A percentile compares a stretch with the other conserved stretches of the same genome.
Evolutionary conservation across 1,140 invertebrate species (phyloP).

Genomic region (Zaprionus inermis): DNA sequence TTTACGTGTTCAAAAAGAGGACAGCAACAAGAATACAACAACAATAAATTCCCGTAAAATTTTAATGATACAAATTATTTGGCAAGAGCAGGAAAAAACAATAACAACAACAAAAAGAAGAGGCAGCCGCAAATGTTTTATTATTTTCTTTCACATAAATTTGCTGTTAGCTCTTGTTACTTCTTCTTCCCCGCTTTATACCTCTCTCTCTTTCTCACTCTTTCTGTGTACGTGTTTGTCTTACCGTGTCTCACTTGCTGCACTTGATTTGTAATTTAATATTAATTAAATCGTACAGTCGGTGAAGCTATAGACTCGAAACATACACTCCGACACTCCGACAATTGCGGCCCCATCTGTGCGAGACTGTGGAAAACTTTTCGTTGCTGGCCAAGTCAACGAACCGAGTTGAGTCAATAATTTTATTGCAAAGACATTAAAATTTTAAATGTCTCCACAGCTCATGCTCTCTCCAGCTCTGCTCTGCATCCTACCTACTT

Average conservation of each 20-base stretch:
- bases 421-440: constrained; percentile 58
- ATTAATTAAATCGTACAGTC: constrained; percentile 58
- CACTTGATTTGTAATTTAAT: constrained; percentile 66
- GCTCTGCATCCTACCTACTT: constrained; percentile 12
- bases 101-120: not conserved
- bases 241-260: constrained; percentile 12
- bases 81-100: constrained; percentile 34
- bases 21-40: constrained; percentile 8
- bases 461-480: not conserved
- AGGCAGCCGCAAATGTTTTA: constrained; percentile 43
- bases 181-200: not conserved
- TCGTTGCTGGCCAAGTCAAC: constrained; percentile 40
- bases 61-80: constrained; percentile 78
- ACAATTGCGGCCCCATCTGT: constrained; percentile 6
- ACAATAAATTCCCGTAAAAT: constrained; percentile 64
- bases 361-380: constrained; percentile 6
- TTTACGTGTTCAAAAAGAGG: constrained; percentile 43
- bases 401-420: constrained; percentile 56
- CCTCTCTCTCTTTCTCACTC: not conserved
- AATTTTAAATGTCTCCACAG: constrained; percentile 45
- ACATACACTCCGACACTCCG: no score
- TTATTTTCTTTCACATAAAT: constrained; percentile 46
- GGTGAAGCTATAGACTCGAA: constrained; percentile 10
- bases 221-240: constrained; percentile 7
- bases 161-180: constrained; percentile 12